Conservation (phyloP, 1,140 invertebrate genomes). For the Parasteatoda tepidariorum region DNA sequence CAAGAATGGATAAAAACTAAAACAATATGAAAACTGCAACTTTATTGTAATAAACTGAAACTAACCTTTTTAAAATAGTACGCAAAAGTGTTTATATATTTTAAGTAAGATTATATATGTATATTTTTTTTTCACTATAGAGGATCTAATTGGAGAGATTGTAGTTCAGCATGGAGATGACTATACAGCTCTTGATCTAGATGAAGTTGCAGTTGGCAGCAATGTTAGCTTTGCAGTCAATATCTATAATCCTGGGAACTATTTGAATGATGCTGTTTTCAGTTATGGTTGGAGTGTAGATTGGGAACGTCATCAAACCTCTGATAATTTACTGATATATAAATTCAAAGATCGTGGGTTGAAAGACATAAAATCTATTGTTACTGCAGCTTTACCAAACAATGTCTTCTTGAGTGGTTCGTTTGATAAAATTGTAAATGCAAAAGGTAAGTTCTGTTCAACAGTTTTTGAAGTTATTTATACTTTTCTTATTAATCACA, state of each 20-base stretch:
- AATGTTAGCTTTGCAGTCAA: slow-evolving; percentile 4
- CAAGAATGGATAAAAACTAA: no score
- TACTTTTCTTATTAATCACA: no score
- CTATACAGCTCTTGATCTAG: neutral
- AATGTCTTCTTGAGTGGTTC: slow-evolving; percentile 29
- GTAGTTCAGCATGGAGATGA: neutral
- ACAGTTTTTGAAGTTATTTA: neutral
- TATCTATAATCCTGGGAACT: neutral
- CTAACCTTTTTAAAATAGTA: no score
- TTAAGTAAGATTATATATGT: no score
- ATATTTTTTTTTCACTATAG: slow-evolving; percentile 13
- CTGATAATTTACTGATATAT: slow-evolving; percentile 11
- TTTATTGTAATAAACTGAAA: no score
- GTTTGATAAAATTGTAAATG: slow-evolving; percentile 33
- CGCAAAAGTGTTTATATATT: no score
- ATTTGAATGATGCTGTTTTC: slow-evolving; percentile 17
- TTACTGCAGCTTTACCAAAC: slow-evolving; percentile 39
- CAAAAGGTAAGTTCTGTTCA: slow-evolving; percentile 23
- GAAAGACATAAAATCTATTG: slow-evolving; percentile 27
- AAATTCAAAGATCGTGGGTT: slow-evolving; percentile 31
- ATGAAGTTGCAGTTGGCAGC: slow-evolving; percentile 50
- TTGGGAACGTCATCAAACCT: slow-evolving; percentile 15
- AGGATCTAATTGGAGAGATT: slow-evolving; percentile 39
- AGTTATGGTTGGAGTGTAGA: slow-evolving; percentile 49
- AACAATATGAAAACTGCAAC: no score